Evolutionary conservation across 2,888 invertebrate genomes (phyloP).

Genomic region (Drosophila paranaensis): DNA sequence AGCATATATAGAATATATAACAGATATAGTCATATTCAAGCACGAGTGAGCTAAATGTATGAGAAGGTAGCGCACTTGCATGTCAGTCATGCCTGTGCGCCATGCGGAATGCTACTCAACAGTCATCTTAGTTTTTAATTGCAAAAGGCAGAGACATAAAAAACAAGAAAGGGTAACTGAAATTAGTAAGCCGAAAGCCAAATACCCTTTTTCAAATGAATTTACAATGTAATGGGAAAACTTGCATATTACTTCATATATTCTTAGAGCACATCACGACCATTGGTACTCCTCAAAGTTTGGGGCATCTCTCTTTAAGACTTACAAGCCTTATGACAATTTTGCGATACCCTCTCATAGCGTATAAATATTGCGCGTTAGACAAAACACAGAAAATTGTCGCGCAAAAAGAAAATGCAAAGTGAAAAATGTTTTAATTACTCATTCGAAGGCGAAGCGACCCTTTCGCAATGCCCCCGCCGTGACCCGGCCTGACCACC

Average conservation of each 20-base stretch:
- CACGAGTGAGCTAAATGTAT: background rate
- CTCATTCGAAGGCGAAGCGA: slow-evolving; percentile 67
- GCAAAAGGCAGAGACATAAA: slow-evolving; percentile 48
- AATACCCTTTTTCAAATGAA: background rate
- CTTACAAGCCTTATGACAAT: background rate
- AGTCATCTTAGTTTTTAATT: slow-evolving; percentile 63
- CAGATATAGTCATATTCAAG: background rate
- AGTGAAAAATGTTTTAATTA: slow-evolving; percentile 83
- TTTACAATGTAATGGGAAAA: no score
- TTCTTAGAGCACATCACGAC: background rate
- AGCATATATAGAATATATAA: no score
- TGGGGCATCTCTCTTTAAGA: background rate
- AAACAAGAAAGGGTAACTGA: slow-evolving; percentile 23
- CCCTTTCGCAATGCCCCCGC: background rate
- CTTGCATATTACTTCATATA: background rate
- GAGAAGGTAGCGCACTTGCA: slow-evolving; percentile 17
- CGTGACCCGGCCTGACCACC: background rate
- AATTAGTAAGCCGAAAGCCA: background rate
- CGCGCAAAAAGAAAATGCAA: slow-evolving; percentile 50
- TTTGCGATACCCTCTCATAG: background rate
- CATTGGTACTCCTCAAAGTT: background rate
- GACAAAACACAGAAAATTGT: slow-evolving; percentile 58
- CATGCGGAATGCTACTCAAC: slow-evolving; percentile 21
- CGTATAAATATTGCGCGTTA: slow-evolving; percentile 39
- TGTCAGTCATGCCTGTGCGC: slow-evolving; percentile 2